Evolutionary conservation across 53 echinoderm and acorn worm species (phyloP).

Genomic region (Temnopleurus reevesii): DNA sequence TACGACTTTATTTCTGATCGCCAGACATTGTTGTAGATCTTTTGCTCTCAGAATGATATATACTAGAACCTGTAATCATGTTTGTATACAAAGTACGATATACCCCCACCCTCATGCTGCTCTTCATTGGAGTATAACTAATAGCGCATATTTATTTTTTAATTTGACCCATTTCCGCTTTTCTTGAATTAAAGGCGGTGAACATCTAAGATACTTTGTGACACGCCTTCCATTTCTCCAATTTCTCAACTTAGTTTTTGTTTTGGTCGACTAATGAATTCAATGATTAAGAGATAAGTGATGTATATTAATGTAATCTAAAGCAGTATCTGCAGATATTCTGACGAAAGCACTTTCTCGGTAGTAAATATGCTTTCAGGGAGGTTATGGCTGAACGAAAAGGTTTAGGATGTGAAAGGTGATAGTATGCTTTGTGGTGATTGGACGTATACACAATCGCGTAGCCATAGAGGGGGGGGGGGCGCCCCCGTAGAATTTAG

Average conservation of each 20-base stretch:
- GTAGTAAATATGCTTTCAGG: background rate
- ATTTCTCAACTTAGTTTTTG: background rate
- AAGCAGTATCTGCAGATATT: background rate
- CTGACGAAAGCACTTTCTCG: conserved; percentile 15
- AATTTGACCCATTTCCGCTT: background rate
- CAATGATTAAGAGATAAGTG: conserved; percentile 21
- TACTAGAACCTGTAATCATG: background rate
- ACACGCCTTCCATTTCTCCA: background rate
- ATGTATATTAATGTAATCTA: conserved; percentile 18
- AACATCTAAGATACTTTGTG: background rate
- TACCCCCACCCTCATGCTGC: no score
- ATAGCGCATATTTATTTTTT: background rate
- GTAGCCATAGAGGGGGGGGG: no score
- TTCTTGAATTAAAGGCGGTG: background rate
- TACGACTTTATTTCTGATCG: background rate
- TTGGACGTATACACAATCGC: background rate
- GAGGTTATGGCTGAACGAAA: background rate
- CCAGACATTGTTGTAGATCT: background rate
- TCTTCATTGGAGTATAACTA: conserved; percentile 1
- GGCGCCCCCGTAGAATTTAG: no score
- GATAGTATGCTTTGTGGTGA: background rate
- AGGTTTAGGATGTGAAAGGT: background rate
- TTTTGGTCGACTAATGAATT: background rate
- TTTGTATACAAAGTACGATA: no score
- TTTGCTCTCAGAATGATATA: background rate